Evolutionary conservation across 2,888 invertebrate genomes (phyloP).

Genomic region (Luperina testacea): DNA sequence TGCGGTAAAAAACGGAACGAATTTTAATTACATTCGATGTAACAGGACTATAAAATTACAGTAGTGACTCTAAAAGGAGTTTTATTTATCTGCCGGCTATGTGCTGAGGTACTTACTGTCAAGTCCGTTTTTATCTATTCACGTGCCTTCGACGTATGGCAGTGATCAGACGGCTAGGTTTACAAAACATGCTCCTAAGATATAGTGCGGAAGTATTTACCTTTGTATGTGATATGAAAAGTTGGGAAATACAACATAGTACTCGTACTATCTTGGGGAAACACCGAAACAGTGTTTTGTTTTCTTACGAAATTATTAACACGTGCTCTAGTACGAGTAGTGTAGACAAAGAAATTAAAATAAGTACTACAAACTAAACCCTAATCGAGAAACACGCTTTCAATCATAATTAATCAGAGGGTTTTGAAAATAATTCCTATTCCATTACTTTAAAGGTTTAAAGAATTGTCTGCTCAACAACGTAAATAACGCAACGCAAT

Average conservation of each 20-base stretch:
- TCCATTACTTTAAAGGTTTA: neutral
- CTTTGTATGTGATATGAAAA: constrained; percentile 14
- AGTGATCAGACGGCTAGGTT: constrained; percentile 2
- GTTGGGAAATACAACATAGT: constrained; percentile 39
- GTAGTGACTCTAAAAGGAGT: constrained; percentile 63
- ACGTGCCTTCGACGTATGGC: constrained; percentile 27
- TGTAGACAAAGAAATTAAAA: neutral
- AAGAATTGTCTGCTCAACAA: neutral
- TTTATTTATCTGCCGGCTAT: constrained; percentile 55
- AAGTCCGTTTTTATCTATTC: constrained; percentile 50
- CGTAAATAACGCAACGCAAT: neutral
- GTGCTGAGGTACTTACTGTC: constrained; percentile 53
- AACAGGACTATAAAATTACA: constrained; percentile 67
- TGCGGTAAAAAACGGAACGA: constrained; percentile 66
- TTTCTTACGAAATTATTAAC: constrained; percentile 21
- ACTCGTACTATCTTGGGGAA: neutral
- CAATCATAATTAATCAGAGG: neutral
- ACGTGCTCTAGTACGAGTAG: neutral
- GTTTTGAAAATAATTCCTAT: neutral
- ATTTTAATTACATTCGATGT: constrained; percentile 67
- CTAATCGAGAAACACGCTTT: neutral
- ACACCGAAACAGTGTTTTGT: neutral
- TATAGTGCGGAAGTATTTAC: constrained; percentile 9
- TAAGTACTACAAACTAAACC: neutral
- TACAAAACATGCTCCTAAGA: constrained; percentile 27